Conservation (phyloP, 2,797 vertebrate genomes). For the Coreius guichenoti region DNA sequence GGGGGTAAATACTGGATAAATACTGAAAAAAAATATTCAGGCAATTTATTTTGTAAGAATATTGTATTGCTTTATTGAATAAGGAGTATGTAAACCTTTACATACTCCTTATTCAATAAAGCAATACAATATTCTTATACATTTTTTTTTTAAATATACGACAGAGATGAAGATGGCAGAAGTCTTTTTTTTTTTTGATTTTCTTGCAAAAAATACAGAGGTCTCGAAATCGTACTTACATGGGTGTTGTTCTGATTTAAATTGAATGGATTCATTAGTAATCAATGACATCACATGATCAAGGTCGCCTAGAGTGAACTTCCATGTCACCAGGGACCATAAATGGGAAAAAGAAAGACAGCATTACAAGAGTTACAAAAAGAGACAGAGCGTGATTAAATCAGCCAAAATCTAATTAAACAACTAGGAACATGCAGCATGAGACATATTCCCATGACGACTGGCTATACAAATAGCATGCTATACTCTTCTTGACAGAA, state of each 20-base stretch:
- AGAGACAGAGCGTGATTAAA: constrained; percentile 54
- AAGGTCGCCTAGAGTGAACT: neutral
- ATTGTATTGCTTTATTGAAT: neutral
- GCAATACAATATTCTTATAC: neutral
- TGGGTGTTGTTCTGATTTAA: neutral
- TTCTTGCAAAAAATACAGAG: neutral
- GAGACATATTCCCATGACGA: constrained; percentile 62
- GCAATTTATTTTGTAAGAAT: neutral
- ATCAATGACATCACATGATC: constrained; percentile 62
- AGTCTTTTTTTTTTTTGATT: neutral
- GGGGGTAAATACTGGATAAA: too few species aligned
- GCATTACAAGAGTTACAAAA: constrained; percentile 55
- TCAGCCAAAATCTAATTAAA: constrained; percentile 72
- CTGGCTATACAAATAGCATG: constrained; percentile 45
- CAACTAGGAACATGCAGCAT: constrained; percentile 37
- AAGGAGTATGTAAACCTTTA: neutral
- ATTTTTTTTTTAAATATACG: too few species aligned
- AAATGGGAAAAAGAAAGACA: constrained; percentile 50
- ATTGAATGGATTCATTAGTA: neutral
- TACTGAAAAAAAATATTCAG: too few species aligned
- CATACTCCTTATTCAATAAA: neutral
- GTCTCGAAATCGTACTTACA: neutral
- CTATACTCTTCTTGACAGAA: constrained; percentile 22
- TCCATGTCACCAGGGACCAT: neutral
- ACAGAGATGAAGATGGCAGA: neutral